Base-by-base conservation (phyloP, 2,888 invertebrate species). In the Phortica okadai region DNA sequence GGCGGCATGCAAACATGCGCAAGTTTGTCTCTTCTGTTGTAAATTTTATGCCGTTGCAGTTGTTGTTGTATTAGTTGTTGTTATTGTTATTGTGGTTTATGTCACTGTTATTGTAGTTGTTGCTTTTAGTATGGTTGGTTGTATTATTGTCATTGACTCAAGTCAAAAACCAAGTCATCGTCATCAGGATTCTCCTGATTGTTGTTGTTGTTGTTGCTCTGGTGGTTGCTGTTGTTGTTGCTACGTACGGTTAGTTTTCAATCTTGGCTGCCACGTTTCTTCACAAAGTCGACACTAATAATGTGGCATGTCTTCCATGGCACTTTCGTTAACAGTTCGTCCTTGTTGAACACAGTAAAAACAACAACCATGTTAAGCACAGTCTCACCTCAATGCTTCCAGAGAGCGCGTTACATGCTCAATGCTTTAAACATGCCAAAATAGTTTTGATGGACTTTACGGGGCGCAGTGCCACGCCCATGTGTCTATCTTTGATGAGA, bases 1-100 rank as follows among this genome's bases (percentile, higher is more conserved):
- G 33, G 33, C 33, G 33, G 1, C 86, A 84, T 79, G 84, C 83
- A 87, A 85, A 83, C 83, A 87, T 77, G 41, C 56, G 41, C 73
- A 67, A 67, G 41, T 66, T 66, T 66, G 66, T 41, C 10, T 66
- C 66, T 66, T 5, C 14, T 41, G 66, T 66, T 66, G 66, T 66
- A 33, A 66, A 66, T 66, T 66, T 66, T 33, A 59, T 59, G 66
- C 25, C 25, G 33, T 33, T 59, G 7, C 59, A 14, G 59, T n/a
- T 21, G n/a, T n/a, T 59, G 59, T 59, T 16, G 54, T 6, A 14
- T 14, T 21, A 21, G 62, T 25, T 25, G 62, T 21, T 16, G 0
- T 5, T 62, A 1, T 10, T 62, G 16, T 4, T 33, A 54, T 72
- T 54, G 33, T 14, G 14, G 50, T n/a, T 33, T 33, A 33, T 33